Conservation (phyloP, 2,113 vertebrate genomes). For the Corythoichthys intestinalis region DNA sequence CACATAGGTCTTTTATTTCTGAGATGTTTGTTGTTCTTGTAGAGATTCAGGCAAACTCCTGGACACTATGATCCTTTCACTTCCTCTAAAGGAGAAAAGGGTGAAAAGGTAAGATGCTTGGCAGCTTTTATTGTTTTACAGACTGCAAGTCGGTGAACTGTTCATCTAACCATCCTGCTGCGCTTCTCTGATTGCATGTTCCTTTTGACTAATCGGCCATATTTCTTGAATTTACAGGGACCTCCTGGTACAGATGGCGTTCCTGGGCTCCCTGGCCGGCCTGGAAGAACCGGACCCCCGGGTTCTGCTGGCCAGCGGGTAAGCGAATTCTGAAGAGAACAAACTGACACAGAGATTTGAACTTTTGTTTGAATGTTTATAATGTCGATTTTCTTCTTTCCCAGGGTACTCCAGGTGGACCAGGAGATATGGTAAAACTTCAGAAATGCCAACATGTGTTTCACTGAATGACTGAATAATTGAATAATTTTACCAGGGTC, state of each 20-base stretch:
- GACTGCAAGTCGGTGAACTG: background rate
- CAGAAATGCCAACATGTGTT: background rate
- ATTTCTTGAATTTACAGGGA: conserved; percentile 69
- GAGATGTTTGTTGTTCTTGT: conserved; percentile 25
- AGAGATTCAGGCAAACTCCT: conserved; percentile 60
- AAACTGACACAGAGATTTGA: conserved; percentile 1
- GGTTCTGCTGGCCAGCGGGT: conserved; percentile 80
- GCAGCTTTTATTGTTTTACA: too few relatives aligned
- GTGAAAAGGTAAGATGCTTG: conserved; percentile 75
- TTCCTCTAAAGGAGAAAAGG: conserved; percentile 80
- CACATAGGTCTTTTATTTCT: background rate
- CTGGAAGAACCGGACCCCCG: conserved; percentile 78
- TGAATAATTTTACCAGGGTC: conserved; percentile 66
- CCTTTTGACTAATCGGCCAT: background rate
- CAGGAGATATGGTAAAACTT: conserved; percentile 72
- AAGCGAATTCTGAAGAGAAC: conserved; percentile 25
- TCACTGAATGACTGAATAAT: too few relatives aligned
- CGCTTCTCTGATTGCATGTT: conserved; percentile 25
- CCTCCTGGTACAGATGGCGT: conserved; percentile 81
- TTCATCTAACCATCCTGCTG: background rate
- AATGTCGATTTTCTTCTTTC: conserved; percentile 3
- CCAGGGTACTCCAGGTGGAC: conserved; percentile 76
- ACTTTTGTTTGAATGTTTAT: background rate
- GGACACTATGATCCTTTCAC: conserved; percentile 68
- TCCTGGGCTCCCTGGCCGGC: conserved; percentile 83